A percentile compares a stretch with the other conserved stretches of the same genome.
Evolutionary conservation across 2,888 invertebrate species (phyloP).

Genomic region (Watsonalla cultraria): DNA sequence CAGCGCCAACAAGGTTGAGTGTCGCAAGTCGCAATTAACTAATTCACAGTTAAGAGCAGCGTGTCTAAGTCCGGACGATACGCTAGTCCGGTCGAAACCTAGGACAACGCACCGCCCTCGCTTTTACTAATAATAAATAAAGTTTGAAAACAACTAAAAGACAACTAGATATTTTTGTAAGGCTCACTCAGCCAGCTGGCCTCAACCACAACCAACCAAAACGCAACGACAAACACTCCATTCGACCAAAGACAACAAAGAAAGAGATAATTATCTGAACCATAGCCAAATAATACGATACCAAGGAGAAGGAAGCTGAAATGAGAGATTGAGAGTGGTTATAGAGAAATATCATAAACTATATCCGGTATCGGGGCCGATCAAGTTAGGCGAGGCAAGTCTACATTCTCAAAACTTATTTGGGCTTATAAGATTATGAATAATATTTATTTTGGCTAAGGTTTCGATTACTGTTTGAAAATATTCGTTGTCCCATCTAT

Average conservation of each 20-base stretch:
- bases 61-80: constrained; percentile 66
- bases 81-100: constrained; percentile 77
- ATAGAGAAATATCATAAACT: too few species aligned
- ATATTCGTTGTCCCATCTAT: too few species aligned
- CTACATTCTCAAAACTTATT: too few species aligned
- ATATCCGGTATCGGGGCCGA: too few species aligned
- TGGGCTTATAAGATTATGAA: too few species aligned
- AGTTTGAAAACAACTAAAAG: constrained; percentile 62
- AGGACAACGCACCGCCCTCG: constrained; percentile 76
- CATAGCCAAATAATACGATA: too few species aligned
- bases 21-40: constrained; percentile 32
- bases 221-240: neutral
- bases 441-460: too few species aligned
- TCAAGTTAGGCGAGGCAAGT: too few species aligned
- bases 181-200: constrained; percentile 44
- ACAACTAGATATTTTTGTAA: constrained; percentile 39
- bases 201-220: constrained; percentile 36
- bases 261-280: too few species aligned
- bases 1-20: constrained; percentile 32
- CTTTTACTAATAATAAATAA: constrained; percentile 53
- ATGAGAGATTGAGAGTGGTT: too few species aligned
- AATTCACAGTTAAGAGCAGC: constrained; percentile 17
- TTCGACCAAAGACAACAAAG: neutral
- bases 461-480: too few species aligned
- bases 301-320: too few species aligned